Base-by-base conservation (phyloP, 1,140 invertebrate species). In the Tetragonula clypearis region DNA sequence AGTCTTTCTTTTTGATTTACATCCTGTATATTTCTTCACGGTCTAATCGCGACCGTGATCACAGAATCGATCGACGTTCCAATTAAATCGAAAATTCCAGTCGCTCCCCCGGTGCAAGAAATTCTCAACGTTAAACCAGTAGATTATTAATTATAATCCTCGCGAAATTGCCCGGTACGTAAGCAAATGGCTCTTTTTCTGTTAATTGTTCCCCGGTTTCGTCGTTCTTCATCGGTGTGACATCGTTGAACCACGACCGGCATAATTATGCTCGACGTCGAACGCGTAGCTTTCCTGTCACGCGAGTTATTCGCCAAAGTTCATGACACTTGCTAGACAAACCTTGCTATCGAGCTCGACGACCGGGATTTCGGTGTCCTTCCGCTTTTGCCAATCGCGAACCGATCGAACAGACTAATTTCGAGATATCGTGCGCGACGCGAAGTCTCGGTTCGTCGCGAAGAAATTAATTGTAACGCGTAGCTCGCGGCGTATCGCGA, bases 381-480 rank as follows among this genome's bases (percentile, higher is more conserved):
- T 69, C 17, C 56, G 23, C 55, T 35, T 75, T 41, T 6, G 41
- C 35, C 58, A 62, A 19, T 19, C 66, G 30, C 30, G 21, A 56
- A 6, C 58, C 49, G 74, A 88, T 88, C 87, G 53, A 66, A 55
- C 68, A 23, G 58, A 75, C 85, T 89, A 89, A 89, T 89, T 89
- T 88, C 79, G 15, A 89, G 87, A 89, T 88, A 89, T 84, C 83
- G 87, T 82, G 17, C n/a, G 62, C 49, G 66, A 66, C 49, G 17
- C 1, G 30, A 53, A 55, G 58, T 65, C 76, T 68, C 56, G 62
- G 66, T 41, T 41, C 74, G 62, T 55, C 86, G 55, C 66, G 83
- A 88, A 86, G 88, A 89, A 89, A 89, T 89, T 88, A 86, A 89
- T 89, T 89, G 79, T 76, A 49, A 6, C 56, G 77, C 69, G 68